Conservation (phyloP, 2,797 vertebrate genomes). For the Triplophysa yarkandensis region DNA sequence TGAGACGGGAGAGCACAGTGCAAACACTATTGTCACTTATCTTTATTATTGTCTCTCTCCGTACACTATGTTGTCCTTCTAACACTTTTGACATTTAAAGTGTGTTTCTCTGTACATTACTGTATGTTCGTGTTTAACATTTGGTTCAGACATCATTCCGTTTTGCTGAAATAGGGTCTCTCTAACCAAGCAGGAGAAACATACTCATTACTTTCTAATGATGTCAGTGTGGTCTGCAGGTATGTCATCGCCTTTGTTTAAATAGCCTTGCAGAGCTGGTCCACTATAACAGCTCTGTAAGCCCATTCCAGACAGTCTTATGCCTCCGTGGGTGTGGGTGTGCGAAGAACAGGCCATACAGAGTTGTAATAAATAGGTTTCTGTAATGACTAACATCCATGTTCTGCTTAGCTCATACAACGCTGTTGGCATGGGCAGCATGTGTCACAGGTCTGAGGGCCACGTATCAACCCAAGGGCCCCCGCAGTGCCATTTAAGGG, state of each 20-base stretch:
- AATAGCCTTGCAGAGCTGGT: neutral
- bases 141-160: slow-evolving; percentile 24
- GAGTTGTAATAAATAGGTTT: slow-evolving; percentile 52
- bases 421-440: slow-evolving; percentile 41
- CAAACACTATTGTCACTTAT: neutral
- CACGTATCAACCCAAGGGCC: slow-evolving; percentile 29
- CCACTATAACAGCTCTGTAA: slow-evolving; percentile 1
- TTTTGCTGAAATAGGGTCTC: slow-evolving; percentile 23
- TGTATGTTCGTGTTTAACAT: slow-evolving; percentile 6
- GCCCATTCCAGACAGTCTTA: slow-evolving; percentile 19
- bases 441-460: slow-evolving; percentile 43
- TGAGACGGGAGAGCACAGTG: neutral
- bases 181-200: slow-evolving; percentile 25
- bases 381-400: slow-evolving; percentile 51
- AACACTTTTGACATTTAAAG: neutral
- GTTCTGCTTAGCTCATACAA: slow-evolving; percentile 42
- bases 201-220: slow-evolving; percentile 23
- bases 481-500: slow-evolving; percentile 55
- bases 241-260: slow-evolving; percentile 26
- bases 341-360: slow-evolving; percentile 22
- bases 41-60: slow-evolving; percentile 1
- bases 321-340: slow-evolving; percentile 13
- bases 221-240: slow-evolving; percentile 12
- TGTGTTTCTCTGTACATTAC: neutral
- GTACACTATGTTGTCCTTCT: neutral